Conservation (phyloP, 2,888 invertebrate species). For the Ectobius pallidus region DNA sequence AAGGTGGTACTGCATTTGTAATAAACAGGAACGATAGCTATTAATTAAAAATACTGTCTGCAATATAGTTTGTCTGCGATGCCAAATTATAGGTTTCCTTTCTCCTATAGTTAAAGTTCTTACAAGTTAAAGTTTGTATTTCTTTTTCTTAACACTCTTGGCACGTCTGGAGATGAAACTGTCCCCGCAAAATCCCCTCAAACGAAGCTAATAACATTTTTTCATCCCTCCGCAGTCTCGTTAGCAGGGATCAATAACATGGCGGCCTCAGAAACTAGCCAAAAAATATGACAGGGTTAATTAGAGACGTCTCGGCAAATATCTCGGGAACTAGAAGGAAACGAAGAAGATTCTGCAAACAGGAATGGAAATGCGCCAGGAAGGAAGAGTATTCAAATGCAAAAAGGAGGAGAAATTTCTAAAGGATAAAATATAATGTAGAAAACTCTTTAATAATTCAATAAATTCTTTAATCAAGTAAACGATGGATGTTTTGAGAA, state of each 20-base stretch:
- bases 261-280: background rate
- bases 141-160: too few relatives aligned
- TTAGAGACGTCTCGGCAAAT: background rate
- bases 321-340: too few relatives aligned
- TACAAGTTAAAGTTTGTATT: too few relatives aligned
- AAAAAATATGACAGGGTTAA: background rate
- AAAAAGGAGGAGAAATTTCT: background rate
- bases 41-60: too few relatives aligned
- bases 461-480: too few relatives aligned
- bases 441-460: too few relatives aligned
- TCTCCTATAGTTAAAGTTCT: too few relatives aligned
- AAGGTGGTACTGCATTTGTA: too few relatives aligned
- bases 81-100: too few relatives aligned
- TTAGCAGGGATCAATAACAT: background rate
- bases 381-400: background rate
- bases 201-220: background rate
- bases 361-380: background rate
- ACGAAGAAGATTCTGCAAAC: background rate
- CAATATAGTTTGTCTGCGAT: too few relatives aligned
- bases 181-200: background rate
- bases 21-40: too few relatives aligned
- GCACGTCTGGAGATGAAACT: background rate
- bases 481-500: too few relatives aligned
- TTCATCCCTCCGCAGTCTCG: background rate
- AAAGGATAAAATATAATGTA: background rate